Percentiles rank a stretch among this genome's conserved stretches.
These are phyloP conservation scores for Enchytraeus crypticus DNA, from an alignment of 2,888 invertebrate genomes.

Conservation along the genomic window DNA sequence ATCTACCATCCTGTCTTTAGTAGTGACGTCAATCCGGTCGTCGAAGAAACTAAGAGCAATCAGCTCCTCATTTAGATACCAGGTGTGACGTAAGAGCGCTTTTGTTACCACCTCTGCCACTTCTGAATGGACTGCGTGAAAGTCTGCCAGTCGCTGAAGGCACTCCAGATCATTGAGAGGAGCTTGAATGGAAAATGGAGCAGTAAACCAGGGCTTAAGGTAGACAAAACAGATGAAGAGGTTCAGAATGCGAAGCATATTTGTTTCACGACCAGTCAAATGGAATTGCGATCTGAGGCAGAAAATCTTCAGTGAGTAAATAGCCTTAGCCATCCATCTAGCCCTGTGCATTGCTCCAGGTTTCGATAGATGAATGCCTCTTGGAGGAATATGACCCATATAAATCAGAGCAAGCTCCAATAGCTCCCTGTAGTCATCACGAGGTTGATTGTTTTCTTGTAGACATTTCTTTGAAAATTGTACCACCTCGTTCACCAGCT, in stretches of 20 bases:
- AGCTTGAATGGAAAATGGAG: neutral
- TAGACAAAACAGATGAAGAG: neutral
- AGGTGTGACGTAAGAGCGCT: too few relatives aligned
- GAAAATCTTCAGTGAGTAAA: neutral
- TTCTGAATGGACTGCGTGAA: too few relatives aligned
- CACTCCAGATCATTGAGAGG: neutral
- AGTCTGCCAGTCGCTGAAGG: too few relatives aligned
- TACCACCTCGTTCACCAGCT: too few relatives aligned
- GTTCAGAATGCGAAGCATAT: neutral
- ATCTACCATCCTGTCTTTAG: too few relatives aligned
- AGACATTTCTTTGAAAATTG: too few relatives aligned
- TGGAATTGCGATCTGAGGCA: neutral
- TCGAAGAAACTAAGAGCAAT: too few relatives aligned
- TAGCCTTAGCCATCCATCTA: constrained; percentile 6
- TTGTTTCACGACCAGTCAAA: neutral
- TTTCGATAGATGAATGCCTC: neutral
- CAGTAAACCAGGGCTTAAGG: too few relatives aligned
- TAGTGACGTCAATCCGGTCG: too few relatives aligned
- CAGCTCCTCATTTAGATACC: too few relatives aligned
- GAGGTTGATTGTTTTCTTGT: too few relatives aligned
- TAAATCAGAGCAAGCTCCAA: neutral
- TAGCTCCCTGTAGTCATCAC: neutral
- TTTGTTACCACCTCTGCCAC: too few relatives aligned
- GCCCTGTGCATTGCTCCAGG: constrained; percentile 1
- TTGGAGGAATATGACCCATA: neutral